A percentile compares a stretch with the other conserved stretches of the same genome.
Conservation (phyloP, 2,113 vertebrate species). For the Myrmecobius fasciatus region DNA sequence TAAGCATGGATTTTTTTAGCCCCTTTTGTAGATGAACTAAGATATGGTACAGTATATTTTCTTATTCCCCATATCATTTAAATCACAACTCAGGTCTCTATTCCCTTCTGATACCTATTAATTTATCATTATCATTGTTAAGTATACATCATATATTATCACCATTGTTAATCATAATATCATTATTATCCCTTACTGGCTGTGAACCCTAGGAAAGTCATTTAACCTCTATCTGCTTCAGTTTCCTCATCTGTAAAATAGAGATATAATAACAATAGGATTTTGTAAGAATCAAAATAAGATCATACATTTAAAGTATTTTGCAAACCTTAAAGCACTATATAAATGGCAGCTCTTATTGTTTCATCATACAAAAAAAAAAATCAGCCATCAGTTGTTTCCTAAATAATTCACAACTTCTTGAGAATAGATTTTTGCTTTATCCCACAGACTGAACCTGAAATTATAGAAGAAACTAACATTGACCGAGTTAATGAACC, state of each 20-base stretch:
- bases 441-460: slow-evolving; percentile 93
- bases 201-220: not conserved
- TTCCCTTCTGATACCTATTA: not conserved
- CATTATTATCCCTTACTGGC: not conserved
- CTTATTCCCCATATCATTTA: not conserved
- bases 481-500: slow-evolving; percentile 90
- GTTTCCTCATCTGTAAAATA: not conserved
- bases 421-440: slow-evolving; percentile 63
- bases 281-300: not conserved
- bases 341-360: not conserved
- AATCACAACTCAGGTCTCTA: not conserved
- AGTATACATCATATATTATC: too few species aligned
- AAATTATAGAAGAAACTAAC: slow-evolving; percentile 97
- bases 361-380: not conserved
- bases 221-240: not conserved
- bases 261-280: not conserved
- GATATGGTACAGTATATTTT: not conserved
- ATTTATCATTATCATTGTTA: not conserved
- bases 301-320: not conserved
- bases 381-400: not conserved
- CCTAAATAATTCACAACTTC: not conserved
- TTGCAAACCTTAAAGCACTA: not conserved
- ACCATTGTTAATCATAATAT: too few species aligned
- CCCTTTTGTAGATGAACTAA: not conserved
- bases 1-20: not conserved